Conservation (phyloP, 2,797 vertebrate species). For the Bovichtus diacanthus region DNA sequence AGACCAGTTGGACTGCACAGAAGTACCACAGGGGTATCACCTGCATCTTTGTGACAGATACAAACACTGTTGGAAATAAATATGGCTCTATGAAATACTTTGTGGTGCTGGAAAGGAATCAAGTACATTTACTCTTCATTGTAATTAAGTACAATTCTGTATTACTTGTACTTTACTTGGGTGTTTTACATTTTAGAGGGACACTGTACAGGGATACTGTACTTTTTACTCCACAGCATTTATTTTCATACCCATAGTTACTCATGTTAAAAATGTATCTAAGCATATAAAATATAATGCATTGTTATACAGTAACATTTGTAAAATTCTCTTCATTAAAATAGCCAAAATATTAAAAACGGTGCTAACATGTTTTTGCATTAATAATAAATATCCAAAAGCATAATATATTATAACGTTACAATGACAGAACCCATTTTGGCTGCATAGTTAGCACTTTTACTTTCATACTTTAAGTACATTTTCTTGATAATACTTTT, state of each 20-base stretch:
- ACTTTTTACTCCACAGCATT: not conserved
- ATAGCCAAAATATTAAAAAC: not conserved
- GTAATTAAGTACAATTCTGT: not conserved
- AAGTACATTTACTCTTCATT: not conserved
- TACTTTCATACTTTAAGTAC: not conserved
- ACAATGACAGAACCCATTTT: not conserved
- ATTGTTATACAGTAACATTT: not conserved
- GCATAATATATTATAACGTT: not conserved
- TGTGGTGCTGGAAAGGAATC: conserved; percentile 15
- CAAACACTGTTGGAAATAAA: conserved; percentile 33
- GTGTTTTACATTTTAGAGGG: not conserved
- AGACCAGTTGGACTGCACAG: conserved; percentile 41
- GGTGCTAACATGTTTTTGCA: not conserved
- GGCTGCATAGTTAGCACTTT: not conserved
- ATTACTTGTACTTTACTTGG: not conserved
- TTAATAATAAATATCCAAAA: not conserved
- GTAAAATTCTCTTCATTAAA: not conserved
- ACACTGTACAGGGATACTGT: too few species aligned
- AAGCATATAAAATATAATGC: not conserved
- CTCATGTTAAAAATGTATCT: not conserved
- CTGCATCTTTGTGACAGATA: conserved; percentile 65
- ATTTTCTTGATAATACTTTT: not conserved
- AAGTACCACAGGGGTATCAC: conserved; percentile 59
- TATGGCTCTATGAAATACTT: conserved; percentile 24
- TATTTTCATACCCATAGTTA: not conserved